These are phyloP conservation scores for Harpagifer antarcticus DNA, from an alignment of 2,797 vertebrate genomes.

Conservation along the genomic window DNA sequence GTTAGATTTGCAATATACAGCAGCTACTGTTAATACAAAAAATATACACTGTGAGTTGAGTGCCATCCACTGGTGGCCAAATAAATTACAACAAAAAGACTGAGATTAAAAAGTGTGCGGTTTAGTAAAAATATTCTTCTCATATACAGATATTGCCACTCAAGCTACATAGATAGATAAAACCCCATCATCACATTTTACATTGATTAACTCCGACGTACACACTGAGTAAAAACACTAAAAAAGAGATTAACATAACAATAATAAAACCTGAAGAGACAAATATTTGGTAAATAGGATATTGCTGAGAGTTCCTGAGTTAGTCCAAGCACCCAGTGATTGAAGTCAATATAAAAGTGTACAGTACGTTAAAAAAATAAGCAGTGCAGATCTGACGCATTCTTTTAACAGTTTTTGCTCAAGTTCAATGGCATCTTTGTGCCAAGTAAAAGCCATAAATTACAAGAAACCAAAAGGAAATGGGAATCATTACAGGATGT, in stretches of 20 bases:
- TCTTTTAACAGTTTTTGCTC: conserved; percentile 16
- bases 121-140: conserved; percentile 66
- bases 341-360: conserved; percentile 42
- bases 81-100: conserved; percentile 73
- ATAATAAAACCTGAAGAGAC: conserved; percentile 22
- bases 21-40: conserved; percentile 31
- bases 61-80: conserved; percentile 67
- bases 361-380: conserved; percentile 27
- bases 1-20: conserved; percentile 34
- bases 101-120: conserved; percentile 50
- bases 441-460: conserved; percentile 9
- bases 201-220: conserved; percentile 46
- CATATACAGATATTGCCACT: conserved; percentile 58
- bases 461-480: conserved; percentile 20
- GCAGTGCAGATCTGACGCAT: conserved; percentile 46
- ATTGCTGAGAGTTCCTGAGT: conserved; percentile 76
- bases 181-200: conserved; percentile 70
- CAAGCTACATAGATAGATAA: conserved; percentile 44
- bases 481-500: conserved; percentile 43
- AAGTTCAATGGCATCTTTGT: conserved; percentile 33
- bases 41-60: conserved; percentile 50
- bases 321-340: conserved; percentile 53
- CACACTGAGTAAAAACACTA: conserved; percentile 35
- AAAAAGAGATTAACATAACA: conserved; percentile 23
- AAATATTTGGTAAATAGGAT: conserved; percentile 55